Base-by-base conservation (phyloP, 2,113 vertebrate genomes). In the Zosterops hypoxanthus region DNA sequence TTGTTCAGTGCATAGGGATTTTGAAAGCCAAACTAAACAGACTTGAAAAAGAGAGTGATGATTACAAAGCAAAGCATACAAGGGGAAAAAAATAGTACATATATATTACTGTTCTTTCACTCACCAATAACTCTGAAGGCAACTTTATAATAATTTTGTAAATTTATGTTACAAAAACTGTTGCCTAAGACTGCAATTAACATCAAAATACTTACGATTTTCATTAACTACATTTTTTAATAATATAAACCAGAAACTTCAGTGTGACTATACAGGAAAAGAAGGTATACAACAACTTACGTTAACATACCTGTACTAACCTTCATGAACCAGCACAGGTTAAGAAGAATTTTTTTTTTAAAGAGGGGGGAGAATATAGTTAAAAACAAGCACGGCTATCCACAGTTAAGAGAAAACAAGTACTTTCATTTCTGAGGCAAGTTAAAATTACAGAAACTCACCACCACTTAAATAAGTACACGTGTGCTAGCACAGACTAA, bases 291-390 rank as follows among this genome's bases (percentile, higher is more conserved):
- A 57, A 28, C 28, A 69, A 8, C 9, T 77, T 49, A 80, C 4
- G 6, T 49, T 53, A 82, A 49, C 6, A n/a, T 22, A 24, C 4
- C 21, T 82, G 10, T 24, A 81, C 6, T 17, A 88, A 31, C 29
- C 33, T 73, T 69, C 31, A 34, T 5, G 8, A 25, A 83, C 2
- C 8, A 88, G 36, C 7, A 80, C 2, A 39, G 31, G 18, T 29
- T 60, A n/a, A 66, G 81, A 91, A 61, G 5, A 41, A 39, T 25
- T 36, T 39, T 2, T 36, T 39, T 2, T 36, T 60, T 17, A n/a
- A 26, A 5, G 2, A 0, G 0, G 1, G 2, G 9, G 3, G 1
- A 39, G 36, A 9, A 36, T 17, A 19, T 18, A 28, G 17, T 26
- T 68, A 55, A 55, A 83, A 90, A 69, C 1, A 3, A 90, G 70